Evolutionary conservation across 2,888 invertebrate genomes (phyloP).

Genomic region (Campopleginae sp.): DNA sequence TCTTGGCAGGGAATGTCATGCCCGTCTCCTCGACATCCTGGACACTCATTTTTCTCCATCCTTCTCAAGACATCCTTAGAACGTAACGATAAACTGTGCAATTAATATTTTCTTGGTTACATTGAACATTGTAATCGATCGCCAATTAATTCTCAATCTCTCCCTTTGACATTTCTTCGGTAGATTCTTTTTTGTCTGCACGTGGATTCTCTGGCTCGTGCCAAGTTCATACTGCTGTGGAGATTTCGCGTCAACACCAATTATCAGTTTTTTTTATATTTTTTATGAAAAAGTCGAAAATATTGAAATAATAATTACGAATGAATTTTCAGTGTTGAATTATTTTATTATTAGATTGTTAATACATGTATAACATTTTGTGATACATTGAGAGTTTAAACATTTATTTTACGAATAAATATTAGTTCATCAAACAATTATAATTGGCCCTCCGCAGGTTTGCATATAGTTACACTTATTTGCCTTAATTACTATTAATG

Average conservation of each 20-base stretch:
- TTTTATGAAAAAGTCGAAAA: neutral
- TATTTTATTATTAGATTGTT: constrained; percentile 22
- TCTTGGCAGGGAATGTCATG: constrained; percentile 41
- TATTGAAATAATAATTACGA: neutral
- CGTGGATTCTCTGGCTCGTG: neutral
- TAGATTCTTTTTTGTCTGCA: constrained; percentile 11
- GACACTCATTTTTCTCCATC: constrained; percentile 67
- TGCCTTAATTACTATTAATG: constrained; percentile 29
- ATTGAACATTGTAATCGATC: neutral
- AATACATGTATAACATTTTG: constrained; percentile 2
- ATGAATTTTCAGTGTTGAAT: neutral
- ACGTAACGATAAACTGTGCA: neutral
- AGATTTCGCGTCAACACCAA: neutral
- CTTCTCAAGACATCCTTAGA: constrained; percentile 58
- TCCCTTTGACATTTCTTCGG: constrained; percentile 23
- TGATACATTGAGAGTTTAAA: constrained; percentile 38
- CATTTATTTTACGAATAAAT: constrained; percentile 39
- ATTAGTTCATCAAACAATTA: constrained; percentile 25
- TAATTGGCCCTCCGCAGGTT: constrained; percentile 58
- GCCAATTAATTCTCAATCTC: constrained; percentile 4
- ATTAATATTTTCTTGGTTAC: neutral
- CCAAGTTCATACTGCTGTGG: neutral
- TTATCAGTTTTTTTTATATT: neutral
- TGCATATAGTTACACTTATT: neutral
- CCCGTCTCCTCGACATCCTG: constrained; percentile 69